Conservation (phyloP, 1,140 invertebrate species). For the Maniola jurtina region DNA sequence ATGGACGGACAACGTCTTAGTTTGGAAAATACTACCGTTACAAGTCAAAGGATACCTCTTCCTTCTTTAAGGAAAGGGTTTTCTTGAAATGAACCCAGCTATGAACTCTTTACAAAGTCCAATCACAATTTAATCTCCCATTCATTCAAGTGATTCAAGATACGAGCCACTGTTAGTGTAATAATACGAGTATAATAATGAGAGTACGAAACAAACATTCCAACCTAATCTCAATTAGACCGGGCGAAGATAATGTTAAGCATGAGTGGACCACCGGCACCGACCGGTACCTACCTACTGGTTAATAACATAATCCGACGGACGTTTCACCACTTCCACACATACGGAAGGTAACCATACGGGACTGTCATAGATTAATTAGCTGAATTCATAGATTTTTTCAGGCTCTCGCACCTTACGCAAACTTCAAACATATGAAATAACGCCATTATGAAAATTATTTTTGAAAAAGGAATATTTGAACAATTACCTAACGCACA, state of each 20-base stretch:
- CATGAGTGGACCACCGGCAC: constrained; percentile 13
- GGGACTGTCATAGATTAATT: too few species aligned
- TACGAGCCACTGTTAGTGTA: constrained; percentile 1
- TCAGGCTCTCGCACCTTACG: too few species aligned
- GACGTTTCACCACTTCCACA: background rate
- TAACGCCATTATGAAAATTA: too few species aligned
- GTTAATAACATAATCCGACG: constrained; percentile 3
- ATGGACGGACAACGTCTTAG: too few species aligned
- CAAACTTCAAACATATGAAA: too few species aligned
- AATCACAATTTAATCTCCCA: constrained; percentile 1
- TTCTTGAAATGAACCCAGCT: background rate
- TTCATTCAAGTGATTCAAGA: background rate
- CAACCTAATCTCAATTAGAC: constrained; percentile 16
- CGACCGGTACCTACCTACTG: background rate
- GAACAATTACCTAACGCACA: too few species aligned
- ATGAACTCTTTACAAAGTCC: background rate
- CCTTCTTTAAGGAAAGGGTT: too few species aligned
- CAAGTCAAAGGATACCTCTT: too few species aligned
- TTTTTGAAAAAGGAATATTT: too few species aligned
- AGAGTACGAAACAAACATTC: constrained; percentile 11
- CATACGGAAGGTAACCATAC: background rate
- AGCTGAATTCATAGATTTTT: too few species aligned
- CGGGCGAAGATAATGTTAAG: constrained; percentile 10
- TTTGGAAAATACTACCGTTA: too few species aligned
- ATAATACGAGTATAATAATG: constrained; percentile 4